These are phyloP conservation scores for Symphodus melops DNA, from an alignment of 2,113 vertebrate species.

Conservation along the genomic window DNA sequence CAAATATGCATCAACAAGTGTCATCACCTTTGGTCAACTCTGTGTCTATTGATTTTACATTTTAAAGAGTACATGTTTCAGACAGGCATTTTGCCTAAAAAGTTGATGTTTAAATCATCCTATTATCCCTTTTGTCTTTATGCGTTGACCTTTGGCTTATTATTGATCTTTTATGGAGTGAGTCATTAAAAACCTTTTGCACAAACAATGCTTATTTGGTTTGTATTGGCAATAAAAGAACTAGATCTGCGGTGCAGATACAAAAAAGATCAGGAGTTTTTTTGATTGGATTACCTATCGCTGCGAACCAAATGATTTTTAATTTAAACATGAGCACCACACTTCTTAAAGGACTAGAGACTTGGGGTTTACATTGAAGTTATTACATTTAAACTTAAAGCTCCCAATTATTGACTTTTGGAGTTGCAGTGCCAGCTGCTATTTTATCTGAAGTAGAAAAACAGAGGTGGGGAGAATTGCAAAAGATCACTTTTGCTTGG, in stretches of 20 bases:
- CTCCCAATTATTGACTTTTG: neutral
- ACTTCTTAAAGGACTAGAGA: no score
- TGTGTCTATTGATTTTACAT: neutral
- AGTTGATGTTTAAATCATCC: neutral
- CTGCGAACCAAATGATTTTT: neutral
- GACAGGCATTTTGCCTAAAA: neutral
- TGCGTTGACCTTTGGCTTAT: neutral
- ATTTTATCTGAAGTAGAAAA: constrained; percentile 2
- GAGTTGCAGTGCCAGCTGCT: neutral
- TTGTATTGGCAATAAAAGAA: neutral
- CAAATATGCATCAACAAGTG: neutral
- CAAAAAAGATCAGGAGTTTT: neutral
- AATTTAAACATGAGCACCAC: neutral
- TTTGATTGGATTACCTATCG: neutral
- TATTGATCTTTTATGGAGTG: neutral
- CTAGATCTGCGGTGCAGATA: neutral
- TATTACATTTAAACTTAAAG: constrained; percentile 1
- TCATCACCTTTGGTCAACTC: neutral
- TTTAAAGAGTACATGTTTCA: neutral
- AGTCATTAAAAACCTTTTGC: neutral
- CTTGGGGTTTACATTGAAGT: neutral
- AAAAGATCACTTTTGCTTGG: constrained; percentile 2
- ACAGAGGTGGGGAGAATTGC: neutral
- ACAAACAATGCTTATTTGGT: neutral
- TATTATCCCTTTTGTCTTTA: neutral